phyloP scores from a whole-genome alignment of 2,113 vertebrate species.

The Gymnogyps californianus region DNA sequence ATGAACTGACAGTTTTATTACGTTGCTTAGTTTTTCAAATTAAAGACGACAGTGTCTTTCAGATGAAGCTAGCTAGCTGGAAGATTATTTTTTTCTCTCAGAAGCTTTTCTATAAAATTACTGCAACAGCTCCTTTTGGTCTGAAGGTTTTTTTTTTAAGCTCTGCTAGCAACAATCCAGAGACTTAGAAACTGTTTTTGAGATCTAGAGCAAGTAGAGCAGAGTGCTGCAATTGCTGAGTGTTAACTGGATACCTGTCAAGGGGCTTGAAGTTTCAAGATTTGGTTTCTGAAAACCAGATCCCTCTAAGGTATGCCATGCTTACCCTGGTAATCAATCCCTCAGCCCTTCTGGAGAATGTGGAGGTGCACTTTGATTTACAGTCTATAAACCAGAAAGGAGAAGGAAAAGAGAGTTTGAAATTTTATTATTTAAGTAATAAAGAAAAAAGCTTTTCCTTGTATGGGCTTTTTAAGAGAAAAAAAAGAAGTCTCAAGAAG shows the following conservation, averaged over 20 bases:
- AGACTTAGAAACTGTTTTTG: background rate
- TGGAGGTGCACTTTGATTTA: background rate
- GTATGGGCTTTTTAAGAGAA: background rate
- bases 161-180: background rate
- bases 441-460: background rate
- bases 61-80: background rate
- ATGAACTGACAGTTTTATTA: background rate
- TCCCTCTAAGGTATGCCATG: background rate
- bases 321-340: background rate
- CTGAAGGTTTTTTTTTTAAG: background rate
- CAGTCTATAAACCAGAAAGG: background rate
- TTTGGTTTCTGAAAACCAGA: background rate
- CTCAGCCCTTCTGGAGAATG: background rate
- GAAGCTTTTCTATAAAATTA: background rate
- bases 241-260: background rate
- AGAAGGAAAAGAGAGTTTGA: background rate
- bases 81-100: background rate
- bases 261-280: background rate
- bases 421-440: background rate
- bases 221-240: background rate
- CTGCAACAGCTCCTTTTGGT: background rate
- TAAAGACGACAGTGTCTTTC: background rate
- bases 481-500: background rate
- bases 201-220: background rate
- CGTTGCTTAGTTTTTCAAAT: background rate